These are phyloP conservation scores for Eueides isabella DNA, from an alignment of 1,140 invertebrate genomes.

Conservation along the genomic window DNA sequence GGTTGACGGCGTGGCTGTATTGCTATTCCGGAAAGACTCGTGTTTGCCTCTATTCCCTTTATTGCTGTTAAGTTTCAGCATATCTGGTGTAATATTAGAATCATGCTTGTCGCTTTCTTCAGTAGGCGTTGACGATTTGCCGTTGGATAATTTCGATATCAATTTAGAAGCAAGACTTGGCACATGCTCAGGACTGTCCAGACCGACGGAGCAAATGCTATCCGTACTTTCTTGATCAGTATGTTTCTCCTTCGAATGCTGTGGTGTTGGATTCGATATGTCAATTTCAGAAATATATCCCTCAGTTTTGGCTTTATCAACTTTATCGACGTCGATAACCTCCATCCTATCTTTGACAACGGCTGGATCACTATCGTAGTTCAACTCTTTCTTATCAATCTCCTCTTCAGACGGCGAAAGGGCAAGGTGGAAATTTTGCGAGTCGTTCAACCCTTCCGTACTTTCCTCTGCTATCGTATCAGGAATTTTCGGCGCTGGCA, in stretches of 20 bases:
- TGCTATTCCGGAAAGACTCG: conserved; percentile 66
- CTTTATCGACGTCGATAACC: conserved; percentile 51
- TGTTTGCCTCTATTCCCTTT: conserved; percentile 64
- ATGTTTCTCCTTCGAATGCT: conserved; percentile 47
- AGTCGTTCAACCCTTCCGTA: conserved; percentile 61
- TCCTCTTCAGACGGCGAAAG: conserved; percentile 56
- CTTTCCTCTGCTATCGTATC: conserved; percentile 63
- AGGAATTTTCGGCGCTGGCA: conserved; percentile 51
- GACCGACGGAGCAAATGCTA: conserved; percentile 57
- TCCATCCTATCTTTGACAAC: conserved; percentile 57
- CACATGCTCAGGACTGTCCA: conserved; percentile 69
- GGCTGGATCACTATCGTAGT: conserved; percentile 59
- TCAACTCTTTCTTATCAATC: conserved; percentile 42
- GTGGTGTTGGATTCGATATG: neutral
- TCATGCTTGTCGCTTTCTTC: conserved; percentile 49
- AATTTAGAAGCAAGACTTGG: conserved; percentile 67
- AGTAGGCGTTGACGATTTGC: conserved; percentile 73
- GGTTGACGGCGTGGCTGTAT: conserved; percentile 74
- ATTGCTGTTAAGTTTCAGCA: conserved; percentile 57
- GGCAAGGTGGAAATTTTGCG: conserved; percentile 66
- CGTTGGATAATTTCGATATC: conserved; percentile 76
- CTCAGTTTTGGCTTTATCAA: conserved; percentile 57
- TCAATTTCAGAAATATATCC: conserved; percentile 45
- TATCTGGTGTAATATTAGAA: conserved; percentile 63
- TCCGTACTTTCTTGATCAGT: conserved; percentile 75